These are phyloP conservation scores for Emberiza fucata DNA, from an alignment of 2,113 vertebrate genomes.

Conservation along the genomic window DNA sequence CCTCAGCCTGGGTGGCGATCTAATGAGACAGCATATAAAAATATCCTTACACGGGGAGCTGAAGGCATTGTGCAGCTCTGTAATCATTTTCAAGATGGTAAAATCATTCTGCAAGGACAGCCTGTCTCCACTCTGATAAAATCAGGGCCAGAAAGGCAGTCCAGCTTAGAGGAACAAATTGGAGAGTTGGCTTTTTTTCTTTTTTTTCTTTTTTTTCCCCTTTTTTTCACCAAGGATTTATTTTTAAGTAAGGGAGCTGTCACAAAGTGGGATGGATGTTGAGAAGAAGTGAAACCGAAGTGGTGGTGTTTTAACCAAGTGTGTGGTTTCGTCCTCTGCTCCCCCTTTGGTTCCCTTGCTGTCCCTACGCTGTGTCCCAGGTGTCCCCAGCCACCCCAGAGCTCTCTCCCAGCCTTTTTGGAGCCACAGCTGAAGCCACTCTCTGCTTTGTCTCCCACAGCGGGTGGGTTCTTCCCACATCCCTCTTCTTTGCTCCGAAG, in stretches of 20 bases:
- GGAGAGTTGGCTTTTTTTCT: background rate
- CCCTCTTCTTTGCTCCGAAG: background rate
- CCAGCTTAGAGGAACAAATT: constrained; percentile 56
- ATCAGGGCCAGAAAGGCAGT: constrained; percentile 60
- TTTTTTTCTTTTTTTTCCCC: rapidly evolving
- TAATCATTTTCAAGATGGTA: constrained; percentile 62
- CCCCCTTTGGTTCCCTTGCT: background rate
- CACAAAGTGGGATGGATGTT: constrained; percentile 14
- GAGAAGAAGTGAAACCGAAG: background rate
- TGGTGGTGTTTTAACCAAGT: background rate
- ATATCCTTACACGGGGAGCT: constrained; percentile 22
- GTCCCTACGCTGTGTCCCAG: background rate
- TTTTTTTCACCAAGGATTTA: background rate
- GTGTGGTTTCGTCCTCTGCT: background rate
- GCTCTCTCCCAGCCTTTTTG: background rate
- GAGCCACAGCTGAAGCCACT: background rate
- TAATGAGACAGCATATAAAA: constrained; percentile 46
- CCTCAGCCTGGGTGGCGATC: constrained; percentile 6
- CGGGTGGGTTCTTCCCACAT: background rate
- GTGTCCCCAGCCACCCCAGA: background rate
- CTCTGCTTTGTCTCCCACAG: background rate
- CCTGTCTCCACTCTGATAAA: constrained; percentile 64
- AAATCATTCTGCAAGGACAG: constrained; percentile 66
- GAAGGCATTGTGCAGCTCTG: constrained; percentile 47
- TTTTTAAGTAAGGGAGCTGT: constrained; percentile 42